Evolutionary conservation across 1,140 invertebrate species (phyloP), one percentile per base, ranked within the genome.

Genomic region (Littorina saxatilis): DNA sequence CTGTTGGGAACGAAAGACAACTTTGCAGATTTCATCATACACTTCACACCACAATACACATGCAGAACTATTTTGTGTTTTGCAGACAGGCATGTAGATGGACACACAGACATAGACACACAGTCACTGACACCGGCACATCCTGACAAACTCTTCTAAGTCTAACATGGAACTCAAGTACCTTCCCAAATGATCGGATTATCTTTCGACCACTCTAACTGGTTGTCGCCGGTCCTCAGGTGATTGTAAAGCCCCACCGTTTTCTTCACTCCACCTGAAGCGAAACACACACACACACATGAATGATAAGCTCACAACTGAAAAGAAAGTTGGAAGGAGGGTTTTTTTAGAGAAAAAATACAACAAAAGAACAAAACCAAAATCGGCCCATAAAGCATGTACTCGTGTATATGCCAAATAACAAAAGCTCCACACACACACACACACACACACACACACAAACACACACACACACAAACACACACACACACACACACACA

Each of bases 191-290:
- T 9, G 13, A 73, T 11, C 0, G 70, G 70, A 1, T 47, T 73
- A 39, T 73, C 70, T 43, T 39, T 4, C 0, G 40, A 43, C 70
- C 70, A 73, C 39, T 39, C 70, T 39, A 39, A 37, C n/a, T 43
- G 35, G 15, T 43, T 9, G 4, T 50, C 9, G 23, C 35, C 39
- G 5, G 40, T 13, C 3, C 7, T 43, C 4, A 37, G 39, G 17
- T 35, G 70, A 27, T 73, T 73, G 70, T 73, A 73, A 23, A 73
- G 9, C 20, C 35, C 17, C 35, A 73, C 70, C 35, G 13, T 73
- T 39, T 73, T 13, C 35, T 39, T 73, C 70, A 40, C 70, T 0
- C 70, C 70, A 2, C 70, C 70, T 73, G 43, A 47, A 47, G 17
- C 43, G 17, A 47, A 47, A 47, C 43, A 47, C 43, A 47, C 43